Evolutionary conservation across 1,140 invertebrate genomes (phyloP).

Genomic region (Ruditapes philippinarum): DNA sequence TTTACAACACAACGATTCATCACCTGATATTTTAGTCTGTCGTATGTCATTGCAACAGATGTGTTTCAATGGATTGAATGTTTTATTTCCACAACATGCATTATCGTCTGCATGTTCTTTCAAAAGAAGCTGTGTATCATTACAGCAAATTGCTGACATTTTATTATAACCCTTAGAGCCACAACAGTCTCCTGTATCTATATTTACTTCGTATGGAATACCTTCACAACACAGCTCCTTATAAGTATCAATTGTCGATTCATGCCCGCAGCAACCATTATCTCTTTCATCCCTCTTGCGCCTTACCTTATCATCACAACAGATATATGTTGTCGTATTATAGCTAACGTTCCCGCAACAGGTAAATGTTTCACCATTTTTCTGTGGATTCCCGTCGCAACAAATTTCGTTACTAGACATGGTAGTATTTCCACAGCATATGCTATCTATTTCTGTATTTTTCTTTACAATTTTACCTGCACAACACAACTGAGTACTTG

Average conservation of each 20-base stretch:
- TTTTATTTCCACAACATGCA: slow-evolving; percentile 36
- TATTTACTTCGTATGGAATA: neutral
- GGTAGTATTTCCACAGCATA: slow-evolving; percentile 8
- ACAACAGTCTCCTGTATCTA: slow-evolving; percentile 44
- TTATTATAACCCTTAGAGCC: slow-evolving; percentile 17
- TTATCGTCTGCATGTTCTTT: slow-evolving; percentile 24
- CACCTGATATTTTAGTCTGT: neutral
- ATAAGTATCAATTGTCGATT: slow-evolving; percentile 11
- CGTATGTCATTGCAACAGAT: slow-evolving; percentile 45
- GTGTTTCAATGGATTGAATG: slow-evolving; percentile 12
- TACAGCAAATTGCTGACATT: slow-evolving; percentile 7
- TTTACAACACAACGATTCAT: slow-evolving; percentile 32
- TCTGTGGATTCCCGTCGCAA: slow-evolving; percentile 42
- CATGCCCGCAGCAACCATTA: slow-evolving; percentile 44
- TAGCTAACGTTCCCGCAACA: slow-evolving; percentile 36
- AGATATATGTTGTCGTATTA: slow-evolving; percentile 20
- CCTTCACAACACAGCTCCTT: slow-evolving; percentile 47
- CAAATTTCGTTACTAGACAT: slow-evolving; percentile 21
- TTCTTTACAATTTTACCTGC: slow-evolving; percentile 4
- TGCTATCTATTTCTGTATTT: neutral
- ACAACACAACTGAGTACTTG: slow-evolving; percentile 1
- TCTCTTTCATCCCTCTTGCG: slow-evolving; percentile 9
- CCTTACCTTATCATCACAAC: slow-evolving; percentile 14
- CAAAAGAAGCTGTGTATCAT: neutral
- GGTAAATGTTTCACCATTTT: neutral